Evolutionary conservation across 1,140 invertebrate species (phyloP).

Genomic region (Globodera rostochiensis): DNA sequence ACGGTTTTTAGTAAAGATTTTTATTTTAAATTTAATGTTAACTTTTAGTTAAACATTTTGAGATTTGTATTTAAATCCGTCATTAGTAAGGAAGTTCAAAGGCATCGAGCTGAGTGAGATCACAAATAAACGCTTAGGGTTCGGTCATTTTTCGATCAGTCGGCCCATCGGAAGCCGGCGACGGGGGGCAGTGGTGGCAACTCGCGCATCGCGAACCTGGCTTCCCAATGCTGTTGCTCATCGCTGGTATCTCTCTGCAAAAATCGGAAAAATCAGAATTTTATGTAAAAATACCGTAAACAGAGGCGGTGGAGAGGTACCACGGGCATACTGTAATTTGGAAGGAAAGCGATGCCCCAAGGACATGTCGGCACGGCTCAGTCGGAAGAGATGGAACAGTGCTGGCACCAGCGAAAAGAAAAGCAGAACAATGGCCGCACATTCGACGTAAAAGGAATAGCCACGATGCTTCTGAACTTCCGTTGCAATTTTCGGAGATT

Average conservation of each 20-base stretch:
- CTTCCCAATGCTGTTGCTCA: slow-evolving; percentile 33
- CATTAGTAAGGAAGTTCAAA: background rate
- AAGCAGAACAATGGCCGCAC: slow-evolving; percentile 29
- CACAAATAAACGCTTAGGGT: background rate
- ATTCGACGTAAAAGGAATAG: slow-evolving; percentile 52
- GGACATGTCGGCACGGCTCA: slow-evolving; percentile 5
- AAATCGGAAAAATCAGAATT: background rate
- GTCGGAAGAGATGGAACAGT: slow-evolving; percentile 37
- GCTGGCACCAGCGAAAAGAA: slow-evolving; percentile 39
- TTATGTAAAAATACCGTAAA: slow-evolving; percentile 7
- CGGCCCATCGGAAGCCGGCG: slow-evolving; percentile 22
- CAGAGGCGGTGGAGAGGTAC: background rate
- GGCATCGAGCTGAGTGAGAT: background rate
- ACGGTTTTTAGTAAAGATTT: background rate
- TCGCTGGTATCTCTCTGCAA: background rate
- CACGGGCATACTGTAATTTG: slow-evolving; percentile 10
- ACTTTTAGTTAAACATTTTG: no score
- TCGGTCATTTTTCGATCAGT: slow-evolving; percentile 17
- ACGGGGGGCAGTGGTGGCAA: slow-evolving; percentile 35
- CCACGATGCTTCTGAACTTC: slow-evolving; percentile 49
- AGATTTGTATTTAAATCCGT: background rate
- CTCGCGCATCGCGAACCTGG: slow-evolving; percentile 42
- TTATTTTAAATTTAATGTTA: no score
- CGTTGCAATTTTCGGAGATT: background rate
- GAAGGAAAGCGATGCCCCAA: background rate